phyloP scores from a whole-genome alignment of 2,888 invertebrate species.

The Hanleya hanleyi region DNA sequence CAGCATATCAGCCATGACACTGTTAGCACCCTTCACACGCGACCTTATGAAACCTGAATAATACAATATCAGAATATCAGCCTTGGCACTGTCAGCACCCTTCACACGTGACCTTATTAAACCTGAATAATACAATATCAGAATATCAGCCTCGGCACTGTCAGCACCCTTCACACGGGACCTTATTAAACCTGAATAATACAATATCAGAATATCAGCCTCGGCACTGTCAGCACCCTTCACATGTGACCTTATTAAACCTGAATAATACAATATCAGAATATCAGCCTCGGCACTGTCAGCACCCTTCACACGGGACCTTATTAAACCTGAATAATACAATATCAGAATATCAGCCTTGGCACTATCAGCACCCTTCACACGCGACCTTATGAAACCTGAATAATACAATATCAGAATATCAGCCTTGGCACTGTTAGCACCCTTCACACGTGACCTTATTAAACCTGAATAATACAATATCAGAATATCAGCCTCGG shows the following conservation, averaged over 20 bases:
- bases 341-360: not conserved
- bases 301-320: not conserved
- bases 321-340: not conserved
- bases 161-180: not conserved
- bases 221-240: not conserved
- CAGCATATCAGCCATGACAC: not conserved
- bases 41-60: not conserved
- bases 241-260: not conserved
- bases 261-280: not conserved
- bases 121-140: not conserved
- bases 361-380: not conserved
- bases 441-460: too few species aligned
- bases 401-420: too few species aligned
- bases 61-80: not conserved
- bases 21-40: not conserved
- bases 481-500: too few species aligned
- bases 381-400: too few species aligned
- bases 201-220: not conserved
- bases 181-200: not conserved
- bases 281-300: not conserved
- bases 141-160: not conserved
- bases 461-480: too few species aligned
- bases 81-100: not conserved
- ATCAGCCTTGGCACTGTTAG: too few species aligned
- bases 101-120: not conserved